phyloP scores from a whole-genome alignment of 2,888 invertebrate species.

The Andrena camellia region DNA sequence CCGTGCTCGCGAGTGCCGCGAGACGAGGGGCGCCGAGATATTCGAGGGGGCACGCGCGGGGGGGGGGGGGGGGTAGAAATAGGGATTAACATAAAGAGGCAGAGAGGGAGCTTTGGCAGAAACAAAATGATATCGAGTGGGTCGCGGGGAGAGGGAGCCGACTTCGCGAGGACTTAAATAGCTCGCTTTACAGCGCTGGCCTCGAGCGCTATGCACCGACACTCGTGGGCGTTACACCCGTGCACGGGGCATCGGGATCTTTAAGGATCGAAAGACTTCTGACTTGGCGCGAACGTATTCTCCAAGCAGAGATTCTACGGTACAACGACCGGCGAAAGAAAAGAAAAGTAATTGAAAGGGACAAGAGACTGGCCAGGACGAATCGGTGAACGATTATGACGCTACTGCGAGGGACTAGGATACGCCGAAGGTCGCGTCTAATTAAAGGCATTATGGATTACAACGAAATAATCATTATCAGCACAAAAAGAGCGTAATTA shows the following conservation, averaged over 20 bases:
- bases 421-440: constrained; percentile 30
- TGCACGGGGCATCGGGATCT: constrained; percentile 9
- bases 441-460: constrained; percentile 58
- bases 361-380: constrained; percentile 13
- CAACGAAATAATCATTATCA: constrained; percentile 58
- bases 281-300: not conserved
- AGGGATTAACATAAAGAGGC: constrained; percentile 50
- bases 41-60: not conserved
- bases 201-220: constrained; percentile 14
- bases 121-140: constrained; percentile 68
- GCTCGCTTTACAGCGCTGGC: constrained; percentile 38
- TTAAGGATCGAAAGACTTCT: constrained; percentile 3
- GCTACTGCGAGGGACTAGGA: not conserved
- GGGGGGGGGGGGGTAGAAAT: constrained; percentile 8
- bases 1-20: constrained; percentile 56
- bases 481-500: constrained; percentile 53
- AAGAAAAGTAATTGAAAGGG: constrained; percentile 36
- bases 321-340: not conserved
- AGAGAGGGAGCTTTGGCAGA: constrained; percentile 43
- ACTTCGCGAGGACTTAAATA: constrained; percentile 46
- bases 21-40: constrained; percentile 52
- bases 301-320: not conserved
- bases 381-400: constrained; percentile 15
- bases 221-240: constrained; percentile 33
- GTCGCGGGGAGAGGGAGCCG: constrained; percentile 16